Base-by-base conservation (phyloP, 2,888 invertebrate genomes). In the Acanthosepion pharaonis region DNA sequence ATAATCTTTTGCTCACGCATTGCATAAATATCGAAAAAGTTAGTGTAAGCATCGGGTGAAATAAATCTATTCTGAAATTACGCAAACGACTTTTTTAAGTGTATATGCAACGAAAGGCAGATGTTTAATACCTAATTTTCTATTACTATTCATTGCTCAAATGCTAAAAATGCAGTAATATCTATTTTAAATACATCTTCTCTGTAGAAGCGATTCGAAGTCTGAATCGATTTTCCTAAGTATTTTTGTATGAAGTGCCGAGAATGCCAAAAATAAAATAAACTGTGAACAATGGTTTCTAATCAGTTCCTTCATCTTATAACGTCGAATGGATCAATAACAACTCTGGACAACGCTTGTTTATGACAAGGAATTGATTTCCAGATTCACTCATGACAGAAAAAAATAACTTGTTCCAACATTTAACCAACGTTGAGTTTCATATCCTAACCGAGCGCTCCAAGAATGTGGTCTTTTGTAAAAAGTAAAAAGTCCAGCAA, bases 291-390 rank as follows among this genome's bases (percentile, higher is more conserved):
- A 78, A 78, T 78, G n/a, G 15, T 18, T 78, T 78, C n/a, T 78
- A 78, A 78, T 78, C 78, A 78, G 33, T n/a, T 33, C 78, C n/a
- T 78, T 78, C 78, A 33, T n/a, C n/a, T 78, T 78, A 33, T n/a
- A 78, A 78, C 11, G n/a, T 78, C n/a, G n/a, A n/a, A 78, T n/a
- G 78, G 78, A 78, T 78, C 78, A 78, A 78, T 78, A 78, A n/a
- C 78, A n/a, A 33, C 78, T 11, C n/a, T 78, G 9, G 78, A 78
- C 15, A 11, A 33, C 78, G 33, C 78, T 78, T 78, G 33, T 78
- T 78, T 78, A 78, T 78, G n/a, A 78, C 78, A 78, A 33, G 33
- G n/a, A 78, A 78, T 8, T 33, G 11, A 78, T 33, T n/a, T n/a
- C 78, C n/a, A 78, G 33, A 78, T 15, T 78, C 18, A n/a, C 78